Percentiles rank a stretch among this genome's conserved stretches.
These are phyloP conservation scores for Sebastes trivittatus DNA, from an alignment of 2,797 vertebrate genomes.

Conservation along the genomic window DNA sequence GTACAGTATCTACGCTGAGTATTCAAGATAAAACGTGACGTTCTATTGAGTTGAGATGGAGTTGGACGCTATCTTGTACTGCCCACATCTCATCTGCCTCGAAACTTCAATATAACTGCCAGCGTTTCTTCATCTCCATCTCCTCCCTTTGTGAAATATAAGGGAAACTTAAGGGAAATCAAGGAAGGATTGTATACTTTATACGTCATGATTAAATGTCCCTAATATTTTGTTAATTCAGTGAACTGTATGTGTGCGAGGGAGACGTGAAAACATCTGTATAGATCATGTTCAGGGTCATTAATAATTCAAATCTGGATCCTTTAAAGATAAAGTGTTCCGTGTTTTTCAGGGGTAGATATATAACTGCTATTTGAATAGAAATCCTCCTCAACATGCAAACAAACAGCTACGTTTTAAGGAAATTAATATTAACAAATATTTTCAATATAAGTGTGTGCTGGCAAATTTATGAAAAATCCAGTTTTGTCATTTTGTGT, in stretches of 20 bases:
- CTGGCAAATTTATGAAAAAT: conserved; percentile 17
- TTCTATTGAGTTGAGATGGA: neutral
- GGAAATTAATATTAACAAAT: neutral
- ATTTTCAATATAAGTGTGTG: conserved; percentile 8
- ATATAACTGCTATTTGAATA: neutral
- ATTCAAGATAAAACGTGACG: neutral
- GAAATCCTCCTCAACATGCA: neutral
- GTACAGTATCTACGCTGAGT: neutral
- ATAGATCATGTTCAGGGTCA: neutral
- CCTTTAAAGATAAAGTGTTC: neutral
- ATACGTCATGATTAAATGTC: neutral
- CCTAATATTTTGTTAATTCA: neutral
- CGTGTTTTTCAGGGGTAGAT: neutral
- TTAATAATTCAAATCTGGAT: neutral
- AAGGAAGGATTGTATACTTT: neutral
- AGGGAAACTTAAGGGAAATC: conserved; percentile 4
- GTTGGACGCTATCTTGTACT: neutral
- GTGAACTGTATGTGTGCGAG: neutral
- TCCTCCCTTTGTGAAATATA: neutral
- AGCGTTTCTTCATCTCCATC: neutral
- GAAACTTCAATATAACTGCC: neutral
- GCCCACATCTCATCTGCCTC: neutral
- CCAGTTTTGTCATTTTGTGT: conserved; percentile 29
- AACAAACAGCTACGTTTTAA: conserved; percentile 3
- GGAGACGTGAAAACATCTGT: neutral